Conservation (phyloP, 53 echinoderm and acorn worm genomes). For the Luidia sarsii region DNA sequence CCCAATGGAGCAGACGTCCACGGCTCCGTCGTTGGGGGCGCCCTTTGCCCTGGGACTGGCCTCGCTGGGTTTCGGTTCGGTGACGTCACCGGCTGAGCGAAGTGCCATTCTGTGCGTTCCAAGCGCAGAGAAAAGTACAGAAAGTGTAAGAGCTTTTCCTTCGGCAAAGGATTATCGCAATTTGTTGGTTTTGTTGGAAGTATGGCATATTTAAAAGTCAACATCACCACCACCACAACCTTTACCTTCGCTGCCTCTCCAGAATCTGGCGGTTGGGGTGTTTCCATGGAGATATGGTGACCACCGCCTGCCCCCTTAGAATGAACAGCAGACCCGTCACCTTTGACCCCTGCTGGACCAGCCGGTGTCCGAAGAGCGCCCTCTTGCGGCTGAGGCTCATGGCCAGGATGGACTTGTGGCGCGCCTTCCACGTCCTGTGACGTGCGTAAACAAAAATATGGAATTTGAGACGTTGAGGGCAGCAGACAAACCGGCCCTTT, state of each 20-base stretch:
- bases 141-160: too few species aligned
- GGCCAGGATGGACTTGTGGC: constrained; percentile 65
- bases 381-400: constrained; percentile 63
- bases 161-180: too few species aligned
- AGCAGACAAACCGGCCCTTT: too few species aligned
- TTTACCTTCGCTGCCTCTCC: neutral
- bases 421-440: constrained; percentile 73
- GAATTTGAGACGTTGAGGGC: neutral
- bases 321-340: constrained; percentile 23
- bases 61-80: neutral
- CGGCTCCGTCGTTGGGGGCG: constrained; percentile 5
- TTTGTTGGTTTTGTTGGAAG: too few species aligned
- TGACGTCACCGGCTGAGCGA: neutral
- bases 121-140: too few species aligned
- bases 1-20: constrained; percentile 29
- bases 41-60: neutral
- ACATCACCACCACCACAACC: neutral
- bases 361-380: constrained; percentile 57
- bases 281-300: constrained; percentile 42
- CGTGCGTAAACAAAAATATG: neutral
- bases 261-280: constrained; percentile 6
- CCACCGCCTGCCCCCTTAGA: constrained; percentile 45
- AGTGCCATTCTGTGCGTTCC: too few species aligned
- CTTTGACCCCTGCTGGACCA: constrained; percentile 54
- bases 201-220: too few species aligned